Conservation (phyloP, 2,797 vertebrate genomes). For the Erpetoichthys calabaricus region DNA sequence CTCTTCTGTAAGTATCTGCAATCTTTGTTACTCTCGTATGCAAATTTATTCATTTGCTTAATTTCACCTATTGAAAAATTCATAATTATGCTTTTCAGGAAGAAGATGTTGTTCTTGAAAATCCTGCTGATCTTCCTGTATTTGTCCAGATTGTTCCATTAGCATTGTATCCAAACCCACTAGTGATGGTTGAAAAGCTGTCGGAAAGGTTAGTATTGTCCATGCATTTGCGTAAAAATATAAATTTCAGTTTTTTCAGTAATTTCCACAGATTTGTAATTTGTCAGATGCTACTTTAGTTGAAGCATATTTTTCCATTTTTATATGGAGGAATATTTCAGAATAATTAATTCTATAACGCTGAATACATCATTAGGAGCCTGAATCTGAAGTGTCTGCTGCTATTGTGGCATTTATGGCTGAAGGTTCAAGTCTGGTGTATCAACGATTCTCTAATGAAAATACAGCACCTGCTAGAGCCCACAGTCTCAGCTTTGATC, state of each 20-base stretch:
- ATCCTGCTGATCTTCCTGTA: constrained; percentile 79
- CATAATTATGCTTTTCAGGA: constrained; percentile 50
- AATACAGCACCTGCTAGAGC: no score
- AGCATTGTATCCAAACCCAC: constrained; percentile 77
- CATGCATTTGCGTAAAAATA: not conserved
- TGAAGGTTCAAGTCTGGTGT: no score
- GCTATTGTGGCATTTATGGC: no score
- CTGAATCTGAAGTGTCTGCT: no score
- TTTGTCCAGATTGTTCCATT: constrained; percentile 81
- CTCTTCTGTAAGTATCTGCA: constrained; percentile 72
- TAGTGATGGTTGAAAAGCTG: constrained; percentile 68
- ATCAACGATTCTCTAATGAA: no score
- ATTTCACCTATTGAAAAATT: not conserved
- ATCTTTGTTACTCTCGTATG: not conserved
- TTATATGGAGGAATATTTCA: no score
- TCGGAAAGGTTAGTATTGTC: constrained; percentile 58
- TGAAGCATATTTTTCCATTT: no score
- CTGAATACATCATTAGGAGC: no score
- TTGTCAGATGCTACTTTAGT: no score
- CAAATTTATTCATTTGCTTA: not conserved
- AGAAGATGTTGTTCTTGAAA: constrained; percentile 81
- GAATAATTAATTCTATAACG: no score
- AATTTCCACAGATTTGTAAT: no score
- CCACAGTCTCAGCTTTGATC: no score
- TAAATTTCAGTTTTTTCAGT: not conserved